Percentiles rank a stretch among this genome's conserved stretches.
Evolutionary conservation across 2,888 invertebrate genomes (phyloP).

Genomic region (Lithophane ornitopus): DNA sequence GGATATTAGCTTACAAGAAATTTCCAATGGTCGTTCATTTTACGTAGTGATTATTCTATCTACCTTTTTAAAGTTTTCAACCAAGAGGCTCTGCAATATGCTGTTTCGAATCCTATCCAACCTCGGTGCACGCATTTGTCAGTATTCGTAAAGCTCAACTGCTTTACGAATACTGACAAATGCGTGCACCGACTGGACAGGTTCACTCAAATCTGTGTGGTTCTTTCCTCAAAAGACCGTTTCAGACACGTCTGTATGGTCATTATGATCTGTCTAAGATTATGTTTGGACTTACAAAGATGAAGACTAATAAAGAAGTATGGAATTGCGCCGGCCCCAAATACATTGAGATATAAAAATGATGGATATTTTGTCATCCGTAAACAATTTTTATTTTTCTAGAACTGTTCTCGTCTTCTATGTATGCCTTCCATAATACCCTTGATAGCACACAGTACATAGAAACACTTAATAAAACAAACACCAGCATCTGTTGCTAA

Average conservation of each 20-base stretch:
- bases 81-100: neutral
- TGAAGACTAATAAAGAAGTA: too few relatives aligned
- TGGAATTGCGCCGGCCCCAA: too few relatives aligned
- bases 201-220: neutral
- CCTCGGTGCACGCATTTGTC: too few relatives aligned
- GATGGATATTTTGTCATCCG: neutral
- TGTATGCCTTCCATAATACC: constrained; percentile 19
- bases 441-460: constrained; percentile 43
- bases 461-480: constrained; percentile 58
- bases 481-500: constrained; percentile 55
- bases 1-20: neutral
- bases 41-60: neutral
- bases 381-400: neutral
- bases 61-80: neutral
- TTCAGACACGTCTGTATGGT: neutral
- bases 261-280: neutral
- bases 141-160: too few relatives aligned
- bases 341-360: too few relatives aligned
- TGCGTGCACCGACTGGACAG: neutral
- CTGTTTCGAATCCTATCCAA: neutral
- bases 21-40: neutral
- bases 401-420: neutral
- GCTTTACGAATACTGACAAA: neutral
- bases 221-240: neutral
- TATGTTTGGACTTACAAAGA: neutral